These are phyloP conservation scores for Drosophila tristis DNA, from an alignment of 1,140 invertebrate genomes.

Conservation along the genomic window DNA sequence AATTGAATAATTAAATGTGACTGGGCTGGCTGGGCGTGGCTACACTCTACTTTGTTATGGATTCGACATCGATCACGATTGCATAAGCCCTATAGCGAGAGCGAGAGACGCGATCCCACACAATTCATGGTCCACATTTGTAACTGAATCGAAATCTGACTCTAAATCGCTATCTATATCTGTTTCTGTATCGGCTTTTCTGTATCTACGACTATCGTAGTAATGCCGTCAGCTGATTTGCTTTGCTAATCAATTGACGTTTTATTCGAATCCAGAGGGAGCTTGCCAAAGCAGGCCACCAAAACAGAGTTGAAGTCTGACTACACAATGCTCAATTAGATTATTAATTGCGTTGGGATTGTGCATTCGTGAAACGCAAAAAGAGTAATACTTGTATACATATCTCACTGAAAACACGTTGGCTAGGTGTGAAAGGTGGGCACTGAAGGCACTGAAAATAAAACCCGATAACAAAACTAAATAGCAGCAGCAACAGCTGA, in stretches of 20 bases:
- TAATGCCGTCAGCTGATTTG: slow-evolving; percentile 41
- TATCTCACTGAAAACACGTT: slow-evolving; percentile 58
- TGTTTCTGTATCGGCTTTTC: slow-evolving; percentile 45
- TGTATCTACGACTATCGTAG: slow-evolving; percentile 29
- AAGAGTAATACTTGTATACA: background rate
- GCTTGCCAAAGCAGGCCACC: slow-evolving; percentile 14
- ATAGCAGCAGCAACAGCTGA: slow-evolving; percentile 44
- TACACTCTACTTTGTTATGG: slow-evolving; percentile 40
- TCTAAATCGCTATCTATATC: slow-evolving; percentile 30
- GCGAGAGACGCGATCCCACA: slow-evolving; percentile 36
- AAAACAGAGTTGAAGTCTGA: slow-evolving; percentile 46
- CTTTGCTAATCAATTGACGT: slow-evolving; percentile 54
- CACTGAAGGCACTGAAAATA: slow-evolving; percentile 7
- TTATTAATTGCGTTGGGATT: slow-evolving; percentile 50
- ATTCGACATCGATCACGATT: slow-evolving; percentile 55
- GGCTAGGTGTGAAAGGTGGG: slow-evolving; percentile 71
- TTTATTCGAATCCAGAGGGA: background rate
- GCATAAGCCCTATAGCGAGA: slow-evolving; percentile 62
- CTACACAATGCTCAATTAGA: slow-evolving; percentile 47
- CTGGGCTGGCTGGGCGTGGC: slow-evolving; percentile 55
- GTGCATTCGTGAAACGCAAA: slow-evolving; percentile 19
- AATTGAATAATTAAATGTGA: slow-evolving; percentile 80
- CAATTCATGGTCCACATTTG: slow-evolving; percentile 41
- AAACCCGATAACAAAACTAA: slow-evolving; percentile 69
- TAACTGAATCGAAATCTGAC: slow-evolving; percentile 9